A percentile compares a stretch with the other conserved stretches of the same genome.
phyloP scores from a whole-genome alignment of 2,797 vertebrate genomes.

The Gastrophryne carolinensis region DNA sequence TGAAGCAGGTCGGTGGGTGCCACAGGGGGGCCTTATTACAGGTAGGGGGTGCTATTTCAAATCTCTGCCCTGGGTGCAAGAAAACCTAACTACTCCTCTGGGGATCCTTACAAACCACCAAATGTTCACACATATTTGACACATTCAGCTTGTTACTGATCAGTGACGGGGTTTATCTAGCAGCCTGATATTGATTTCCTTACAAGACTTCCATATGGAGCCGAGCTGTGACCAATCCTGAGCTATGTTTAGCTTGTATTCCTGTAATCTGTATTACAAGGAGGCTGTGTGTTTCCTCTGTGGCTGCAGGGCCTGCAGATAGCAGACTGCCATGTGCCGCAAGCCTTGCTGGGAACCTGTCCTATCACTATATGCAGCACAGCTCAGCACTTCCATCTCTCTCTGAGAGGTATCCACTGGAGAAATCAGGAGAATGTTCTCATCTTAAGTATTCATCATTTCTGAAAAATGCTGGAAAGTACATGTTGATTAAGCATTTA shows the following conservation, averaged over 20 bases:
- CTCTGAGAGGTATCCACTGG: background rate
- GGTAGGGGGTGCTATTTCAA: no score
- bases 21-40: no score
- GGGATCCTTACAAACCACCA: no score
- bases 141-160: no score
- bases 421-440: background rate
- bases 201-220: background rate
- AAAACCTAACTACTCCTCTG: no score
- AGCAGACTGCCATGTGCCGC: conserved; percentile 8
- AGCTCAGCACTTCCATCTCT: background rate
- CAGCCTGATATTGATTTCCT: background rate
- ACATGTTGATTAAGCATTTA: no score
- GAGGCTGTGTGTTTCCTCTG: background rate
- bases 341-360: background rate
- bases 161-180: no score
- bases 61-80: no score
- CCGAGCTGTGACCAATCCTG: background rate
- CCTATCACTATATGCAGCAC: background rate
- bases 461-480: no score
- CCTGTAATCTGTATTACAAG: conserved; percentile 6
- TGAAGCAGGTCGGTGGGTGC: no score
- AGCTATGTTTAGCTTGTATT: background rate
- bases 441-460: no score
- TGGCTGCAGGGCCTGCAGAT: conserved; percentile 1
- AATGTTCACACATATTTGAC: no score